phyloP scores from a whole-genome alignment of 2,888 invertebrate genomes.

The Hecatera dysodea region DNA sequence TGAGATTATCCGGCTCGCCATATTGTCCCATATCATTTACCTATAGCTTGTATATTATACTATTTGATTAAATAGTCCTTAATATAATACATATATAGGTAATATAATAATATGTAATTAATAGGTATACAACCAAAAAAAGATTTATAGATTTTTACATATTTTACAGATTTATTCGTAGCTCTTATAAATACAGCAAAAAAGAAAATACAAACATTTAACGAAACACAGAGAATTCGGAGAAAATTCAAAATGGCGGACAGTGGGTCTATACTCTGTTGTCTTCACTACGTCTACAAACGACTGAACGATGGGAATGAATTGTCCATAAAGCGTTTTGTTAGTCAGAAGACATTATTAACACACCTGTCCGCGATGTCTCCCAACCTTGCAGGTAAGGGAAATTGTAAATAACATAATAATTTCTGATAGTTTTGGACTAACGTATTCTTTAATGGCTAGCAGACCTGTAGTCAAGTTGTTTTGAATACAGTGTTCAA shows the following conservation, averaged over 20 bases:
- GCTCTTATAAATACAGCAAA: constrained; percentile 1
- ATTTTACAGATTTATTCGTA: not conserved
- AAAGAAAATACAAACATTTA: not conserved
- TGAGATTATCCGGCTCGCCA: no score
- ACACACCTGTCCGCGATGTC: not conserved
- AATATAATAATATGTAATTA: no score
- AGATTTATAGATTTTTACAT: not conserved
- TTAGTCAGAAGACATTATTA: constrained; percentile 14
- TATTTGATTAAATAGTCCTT: no score
- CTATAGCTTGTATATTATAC: no score
- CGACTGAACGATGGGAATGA: fast-evolving
- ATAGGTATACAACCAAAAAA: no score
- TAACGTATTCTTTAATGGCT: no score
- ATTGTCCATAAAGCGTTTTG: not conserved
- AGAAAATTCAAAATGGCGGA: not conserved
- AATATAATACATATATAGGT: no score
- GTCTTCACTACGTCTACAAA: not conserved
- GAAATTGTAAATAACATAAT: not conserved
- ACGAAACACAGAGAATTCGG: not conserved
- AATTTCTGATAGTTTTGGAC: no score
- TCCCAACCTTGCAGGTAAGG: not conserved
- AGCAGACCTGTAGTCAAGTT: no score
- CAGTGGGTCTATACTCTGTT: constrained; percentile 16
- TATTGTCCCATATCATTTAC: no score
- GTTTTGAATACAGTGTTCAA: no score